These are phyloP conservation scores for Saccostrea echinata DNA, from an alignment of 1,140 invertebrate species.

Conservation along the genomic window DNA sequence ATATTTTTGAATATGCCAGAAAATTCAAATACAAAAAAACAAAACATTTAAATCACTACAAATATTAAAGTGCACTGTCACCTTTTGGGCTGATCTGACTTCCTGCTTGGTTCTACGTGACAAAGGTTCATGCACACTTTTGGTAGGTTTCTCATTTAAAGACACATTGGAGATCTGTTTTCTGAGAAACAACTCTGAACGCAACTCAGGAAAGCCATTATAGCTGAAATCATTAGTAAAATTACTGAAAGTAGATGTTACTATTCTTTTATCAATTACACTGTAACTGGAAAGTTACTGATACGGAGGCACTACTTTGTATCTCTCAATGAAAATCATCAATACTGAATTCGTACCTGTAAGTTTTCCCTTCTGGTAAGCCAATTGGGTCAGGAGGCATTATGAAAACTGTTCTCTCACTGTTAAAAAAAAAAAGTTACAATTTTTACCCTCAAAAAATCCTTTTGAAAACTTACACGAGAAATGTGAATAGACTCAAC, in stretches of 20 bases:
- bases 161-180: slow-evolving; percentile 73
- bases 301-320: neutral
- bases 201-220: slow-evolving; percentile 81
- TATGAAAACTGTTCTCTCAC: slow-evolving; percentile 96
- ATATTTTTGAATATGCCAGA: neutral
- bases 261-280: no score
- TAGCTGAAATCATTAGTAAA: slow-evolving; percentile 68
- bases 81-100: slow-evolving; percentile 93
- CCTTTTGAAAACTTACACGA: neutral
- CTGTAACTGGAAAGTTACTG: no score
- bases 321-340: neutral
- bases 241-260: neutral
- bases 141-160: slow-evolving; percentile 76
- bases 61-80: slow-evolving; percentile 73
- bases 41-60: neutral
- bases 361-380: slow-evolving; percentile 73
- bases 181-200: slow-evolving; percentile 83
- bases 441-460: neutral
- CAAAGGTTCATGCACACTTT: slow-evolving; percentile 91
- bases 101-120: slow-evolving; percentile 96
- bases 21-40: neutral
- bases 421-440: slow-evolving; percentile 65
- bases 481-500: neutral
- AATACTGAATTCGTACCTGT: slow-evolving; percentile 65
- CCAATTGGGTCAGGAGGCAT: slow-evolving; percentile 91